A percentile compares a stretch with the other conserved stretches of the same genome.
Conservation (phyloP, 92 coral and sea anemone genomes). For the Nematostella vectensis region DNA sequence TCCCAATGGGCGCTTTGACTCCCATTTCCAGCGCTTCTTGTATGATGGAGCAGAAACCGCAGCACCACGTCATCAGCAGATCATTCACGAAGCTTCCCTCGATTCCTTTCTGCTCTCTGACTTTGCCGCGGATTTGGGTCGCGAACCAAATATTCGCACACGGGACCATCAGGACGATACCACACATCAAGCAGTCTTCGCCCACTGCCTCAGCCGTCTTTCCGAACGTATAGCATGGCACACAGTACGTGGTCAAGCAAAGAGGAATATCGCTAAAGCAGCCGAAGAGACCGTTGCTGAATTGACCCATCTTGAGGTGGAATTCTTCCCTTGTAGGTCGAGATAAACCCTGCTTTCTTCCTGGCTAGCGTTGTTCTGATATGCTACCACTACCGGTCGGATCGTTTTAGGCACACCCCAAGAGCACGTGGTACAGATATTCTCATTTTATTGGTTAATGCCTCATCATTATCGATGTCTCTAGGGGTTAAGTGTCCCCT, state of each 20-base stretch:
- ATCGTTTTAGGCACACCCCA: too few relatives aligned
- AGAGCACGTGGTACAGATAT: too few relatives aligned
- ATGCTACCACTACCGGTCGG: too few relatives aligned
- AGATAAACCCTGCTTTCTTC: too few relatives aligned
- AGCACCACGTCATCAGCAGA: conserved; percentile 72
- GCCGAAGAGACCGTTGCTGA: conserved; percentile 67
- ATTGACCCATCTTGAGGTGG: conserved; percentile 24
- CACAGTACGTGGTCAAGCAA: conserved; percentile 66
- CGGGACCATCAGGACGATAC: conserved; percentile 63
- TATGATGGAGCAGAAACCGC: conserved; percentile 56
- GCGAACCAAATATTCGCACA: conserved; percentile 64
- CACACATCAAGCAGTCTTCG: conserved; percentile 90
- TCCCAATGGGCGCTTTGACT: conserved; percentile 89
- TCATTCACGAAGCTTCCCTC: conserved; percentile 63
- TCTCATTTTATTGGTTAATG: too few relatives aligned
- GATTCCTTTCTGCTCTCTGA: conserved; percentile 85
- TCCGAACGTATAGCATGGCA: conserved; percentile 90
- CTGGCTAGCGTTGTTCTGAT: too few relatives aligned
- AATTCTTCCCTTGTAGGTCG: too few relatives aligned
- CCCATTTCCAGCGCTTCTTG: conserved; percentile 91
- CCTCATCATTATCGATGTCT: too few relatives aligned
- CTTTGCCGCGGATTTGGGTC: conserved; percentile 73
- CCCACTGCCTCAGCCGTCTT: conserved; percentile 96
- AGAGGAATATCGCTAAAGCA: conserved; percentile 73
- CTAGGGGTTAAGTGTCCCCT: too few relatives aligned